Percentiles rank a stretch among this genome's conserved stretches.
Evolutionary conservation across 2,888 invertebrate species (phyloP).

Genomic region (Andrena camellia): DNA sequence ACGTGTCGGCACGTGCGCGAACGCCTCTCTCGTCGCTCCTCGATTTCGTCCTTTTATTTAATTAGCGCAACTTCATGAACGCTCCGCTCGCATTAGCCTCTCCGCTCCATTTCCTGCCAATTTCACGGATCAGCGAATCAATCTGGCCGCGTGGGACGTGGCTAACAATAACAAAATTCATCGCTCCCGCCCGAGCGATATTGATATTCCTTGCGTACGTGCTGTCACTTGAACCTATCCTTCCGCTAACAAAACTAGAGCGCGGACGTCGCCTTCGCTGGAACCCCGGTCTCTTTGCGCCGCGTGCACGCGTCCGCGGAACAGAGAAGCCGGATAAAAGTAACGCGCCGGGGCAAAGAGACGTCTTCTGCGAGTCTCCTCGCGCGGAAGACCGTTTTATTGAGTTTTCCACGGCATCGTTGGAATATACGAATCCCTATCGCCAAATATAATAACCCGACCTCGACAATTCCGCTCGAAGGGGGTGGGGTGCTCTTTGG

Average conservation of each 20-base stretch:
- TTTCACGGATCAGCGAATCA: constrained; percentile 63
- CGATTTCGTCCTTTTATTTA: constrained; percentile 83
- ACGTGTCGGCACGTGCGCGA: constrained; percentile 77
- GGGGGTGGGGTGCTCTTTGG: background rate
- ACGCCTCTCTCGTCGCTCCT: constrained; percentile 69
- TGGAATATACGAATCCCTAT: constrained; percentile 15
- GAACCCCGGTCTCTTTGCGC: background rate
- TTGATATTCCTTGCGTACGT: constrained; percentile 6
- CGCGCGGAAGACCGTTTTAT: constrained; percentile 43
- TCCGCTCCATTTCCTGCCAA: constrained; percentile 69
- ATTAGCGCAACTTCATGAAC: constrained; percentile 79
- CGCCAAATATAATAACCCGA: constrained; percentile 54
- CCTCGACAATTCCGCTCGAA: constrained; percentile 35
- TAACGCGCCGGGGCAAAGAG: background rate
- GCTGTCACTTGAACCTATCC: background rate
- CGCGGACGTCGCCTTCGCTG: too few species aligned
- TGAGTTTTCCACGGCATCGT: constrained; percentile 37
- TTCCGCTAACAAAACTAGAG: background rate
- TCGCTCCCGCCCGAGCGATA: constrained; percentile 1
- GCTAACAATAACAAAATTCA: constrained; percentile 52
- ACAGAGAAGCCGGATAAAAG: constrained; percentile 3
- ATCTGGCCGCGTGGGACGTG: constrained; percentile 32
- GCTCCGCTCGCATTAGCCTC: constrained; percentile 55
- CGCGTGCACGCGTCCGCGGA: background rate
- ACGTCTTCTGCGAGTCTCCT: background rate